A percentile compares a stretch with the other conserved stretches of the same genome.
phyloP scores from a whole-genome alignment of 2,888 invertebrate genomes.

The Scelioninae gen. 2 region DNA sequence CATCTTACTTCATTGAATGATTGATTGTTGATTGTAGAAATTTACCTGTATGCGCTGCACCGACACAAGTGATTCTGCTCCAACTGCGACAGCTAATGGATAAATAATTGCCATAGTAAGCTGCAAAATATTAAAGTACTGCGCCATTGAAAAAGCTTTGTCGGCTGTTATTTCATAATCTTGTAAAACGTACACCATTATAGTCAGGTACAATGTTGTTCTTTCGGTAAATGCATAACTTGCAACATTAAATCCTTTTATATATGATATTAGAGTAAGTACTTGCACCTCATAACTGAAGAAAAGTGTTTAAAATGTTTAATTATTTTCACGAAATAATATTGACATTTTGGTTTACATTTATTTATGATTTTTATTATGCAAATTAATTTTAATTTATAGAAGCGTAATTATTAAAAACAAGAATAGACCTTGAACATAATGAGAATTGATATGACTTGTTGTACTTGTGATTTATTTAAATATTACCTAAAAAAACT shows the following conservation, averaged over 20 bases:
- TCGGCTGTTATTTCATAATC: conserved; percentile 78
- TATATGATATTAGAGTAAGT: conserved; percentile 81
- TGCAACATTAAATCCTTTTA: conserved; percentile 81
- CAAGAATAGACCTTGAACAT: neutral
- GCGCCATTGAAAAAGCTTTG: conserved; percentile 85
- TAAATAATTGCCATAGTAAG: conserved; percentile 81
- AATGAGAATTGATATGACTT: neutral
- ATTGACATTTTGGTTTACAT: no score
- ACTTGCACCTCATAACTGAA: conserved; percentile 83
- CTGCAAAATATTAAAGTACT: conserved; percentile 86
- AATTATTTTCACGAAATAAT: no score
- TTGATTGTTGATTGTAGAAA: neutral
- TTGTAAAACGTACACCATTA: conserved; percentile 85
- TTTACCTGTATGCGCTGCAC: conserved; percentile 76
- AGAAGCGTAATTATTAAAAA: conserved; percentile 1
- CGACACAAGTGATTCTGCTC: conserved; percentile 81
- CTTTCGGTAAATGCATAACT: conserved; percentile 88
- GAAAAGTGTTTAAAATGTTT: conserved; percentile 10
- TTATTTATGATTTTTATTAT: neutral
- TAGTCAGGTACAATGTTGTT: conserved; percentile 87
- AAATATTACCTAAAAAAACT: conserved; percentile 11
- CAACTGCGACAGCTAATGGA: conserved; percentile 79
- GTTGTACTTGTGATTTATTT: neutral
- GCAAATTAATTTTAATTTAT: neutral
- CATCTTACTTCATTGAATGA: neutral